Evolutionary conservation across 2,797 vertebrate genomes (phyloP).

Genomic region (Melanotaenia maccullochi): DNA sequence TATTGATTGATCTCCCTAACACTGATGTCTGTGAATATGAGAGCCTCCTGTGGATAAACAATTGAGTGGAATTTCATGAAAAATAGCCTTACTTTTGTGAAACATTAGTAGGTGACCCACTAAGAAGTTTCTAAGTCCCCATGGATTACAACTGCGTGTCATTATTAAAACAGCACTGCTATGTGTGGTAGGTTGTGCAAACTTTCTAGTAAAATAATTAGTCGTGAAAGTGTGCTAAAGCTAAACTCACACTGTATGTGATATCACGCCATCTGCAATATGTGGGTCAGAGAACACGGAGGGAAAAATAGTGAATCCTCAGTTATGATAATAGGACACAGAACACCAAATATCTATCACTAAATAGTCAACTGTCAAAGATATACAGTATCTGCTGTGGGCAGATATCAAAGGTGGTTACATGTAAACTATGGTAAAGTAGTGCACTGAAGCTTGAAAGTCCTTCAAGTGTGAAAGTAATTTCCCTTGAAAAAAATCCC

Average conservation of each 20-base stretch:
- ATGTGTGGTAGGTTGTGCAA: constrained; percentile 25
- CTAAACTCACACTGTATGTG: constrained; percentile 19
- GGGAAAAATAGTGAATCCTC: constrained; percentile 18
- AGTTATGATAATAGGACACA: constrained; percentile 25
- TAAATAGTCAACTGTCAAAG: constrained; percentile 36
- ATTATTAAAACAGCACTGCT: constrained; percentile 51
- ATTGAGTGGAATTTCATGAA: constrained; percentile 67
- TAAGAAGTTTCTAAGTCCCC: constrained; percentile 40
- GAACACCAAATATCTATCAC: constrained; percentile 37
- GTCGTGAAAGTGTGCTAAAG: constrained; percentile 25
- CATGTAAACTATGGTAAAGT: constrained; percentile 64
- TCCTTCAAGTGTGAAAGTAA: constrained; percentile 67
- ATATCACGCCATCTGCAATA: constrained; percentile 19
- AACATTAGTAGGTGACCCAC: constrained; percentile 55
- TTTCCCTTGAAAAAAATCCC: constrained; percentile 58
- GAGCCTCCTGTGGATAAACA: constrained; percentile 61
- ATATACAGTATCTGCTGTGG: constrained; percentile 41
- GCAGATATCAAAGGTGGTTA: constrained; percentile 51
- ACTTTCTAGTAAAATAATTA: constrained; percentile 36
- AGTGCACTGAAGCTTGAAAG: constrained; percentile 62
- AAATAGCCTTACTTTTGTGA: constrained; percentile 65
- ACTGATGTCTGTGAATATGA: constrained; percentile 64
- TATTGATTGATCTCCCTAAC: constrained; percentile 56
- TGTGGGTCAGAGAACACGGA: constrained; percentile 43
- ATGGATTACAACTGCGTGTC: constrained; percentile 57